Conservation (phyloP, 2,888 invertebrate species). For the Polylopha cassiicola region DNA sequence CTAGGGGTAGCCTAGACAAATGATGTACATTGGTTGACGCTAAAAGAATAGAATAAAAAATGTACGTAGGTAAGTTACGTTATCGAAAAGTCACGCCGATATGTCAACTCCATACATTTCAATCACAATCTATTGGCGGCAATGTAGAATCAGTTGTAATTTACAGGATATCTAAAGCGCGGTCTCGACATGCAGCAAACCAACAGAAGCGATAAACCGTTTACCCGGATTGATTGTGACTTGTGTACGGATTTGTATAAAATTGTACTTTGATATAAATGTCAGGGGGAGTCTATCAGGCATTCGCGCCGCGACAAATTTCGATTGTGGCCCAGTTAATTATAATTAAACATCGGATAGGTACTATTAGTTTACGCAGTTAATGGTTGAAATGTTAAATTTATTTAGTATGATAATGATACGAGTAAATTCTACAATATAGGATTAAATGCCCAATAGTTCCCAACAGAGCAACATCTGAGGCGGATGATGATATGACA, state of each 20-base stretch:
- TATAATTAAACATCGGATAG: constrained; percentile 61
- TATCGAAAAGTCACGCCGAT: constrained; percentile 15
- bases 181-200: constrained; percentile 61
- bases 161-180: constrained; percentile 30
- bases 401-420: constrained; percentile 77
- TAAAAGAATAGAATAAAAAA: no score
- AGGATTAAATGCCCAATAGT: constrained; percentile 79
- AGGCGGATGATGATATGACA: constrained; percentile 32
- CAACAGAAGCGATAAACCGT: constrained; percentile 64
- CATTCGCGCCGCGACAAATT: constrained; percentile 72
- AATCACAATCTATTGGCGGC: constrained; percentile 27
- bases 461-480: constrained; percentile 68
- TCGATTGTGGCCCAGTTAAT: constrained; percentile 68
- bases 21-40: no score
- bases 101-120: constrained; percentile 14
- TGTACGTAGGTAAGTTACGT: no score
- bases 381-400: constrained; percentile 76
- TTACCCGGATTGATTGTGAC: constrained; percentile 65
- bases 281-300: constrained; percentile 72
- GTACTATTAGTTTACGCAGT: constrained; percentile 72
- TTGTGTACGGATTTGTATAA: constrained; percentile 61
- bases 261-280: constrained; percentile 49
- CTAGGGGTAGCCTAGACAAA: no score
- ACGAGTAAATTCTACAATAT: constrained; percentile 61
- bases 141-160: constrained; percentile 30